Conservation (phyloP, 2,797 vertebrate species). For the Microhierax caerulescens region DNA sequence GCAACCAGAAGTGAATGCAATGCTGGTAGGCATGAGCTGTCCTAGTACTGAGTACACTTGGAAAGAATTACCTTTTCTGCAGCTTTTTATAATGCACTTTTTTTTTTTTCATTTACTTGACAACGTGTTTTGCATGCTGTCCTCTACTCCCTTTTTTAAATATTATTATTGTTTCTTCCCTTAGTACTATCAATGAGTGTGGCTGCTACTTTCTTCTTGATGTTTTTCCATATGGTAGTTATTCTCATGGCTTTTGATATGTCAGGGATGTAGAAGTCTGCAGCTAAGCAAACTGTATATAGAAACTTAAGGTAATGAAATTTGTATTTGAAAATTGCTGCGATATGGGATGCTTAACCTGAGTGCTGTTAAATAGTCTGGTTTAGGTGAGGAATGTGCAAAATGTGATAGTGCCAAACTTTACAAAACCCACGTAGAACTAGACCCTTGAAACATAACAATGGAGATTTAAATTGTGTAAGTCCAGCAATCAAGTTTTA, state of each 20-base stretch:
- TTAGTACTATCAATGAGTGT: neutral
- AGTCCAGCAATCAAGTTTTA: neutral
- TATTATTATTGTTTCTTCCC: neutral
- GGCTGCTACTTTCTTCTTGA: neutral
- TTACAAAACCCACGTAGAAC: neutral
- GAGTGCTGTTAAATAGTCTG: neutral
- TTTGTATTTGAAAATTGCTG: neutral
- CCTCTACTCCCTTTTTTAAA: neutral
- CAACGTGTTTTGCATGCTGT: neutral
- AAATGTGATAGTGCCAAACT: neutral
- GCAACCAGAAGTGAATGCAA: neutral
- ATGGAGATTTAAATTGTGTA: neutral
- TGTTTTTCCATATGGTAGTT: neutral
- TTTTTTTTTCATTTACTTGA: neutral
- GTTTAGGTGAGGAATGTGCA: neutral
- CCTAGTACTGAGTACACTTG: neutral
- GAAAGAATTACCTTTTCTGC: neutral
- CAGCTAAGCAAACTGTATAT: neutral
- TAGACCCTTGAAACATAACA: neutral
- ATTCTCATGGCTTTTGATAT: neutral
- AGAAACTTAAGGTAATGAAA: neutral
- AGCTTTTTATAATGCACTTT: neutral
- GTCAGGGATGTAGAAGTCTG: neutral
- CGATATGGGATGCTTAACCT: neutral
- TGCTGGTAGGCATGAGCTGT: neutral